Evolutionary conservation across 23 tunicate genomes (phyloP), one percentile per base, ranked within the genome.

Genomic region (Trididemnum nubilum): DNA sequence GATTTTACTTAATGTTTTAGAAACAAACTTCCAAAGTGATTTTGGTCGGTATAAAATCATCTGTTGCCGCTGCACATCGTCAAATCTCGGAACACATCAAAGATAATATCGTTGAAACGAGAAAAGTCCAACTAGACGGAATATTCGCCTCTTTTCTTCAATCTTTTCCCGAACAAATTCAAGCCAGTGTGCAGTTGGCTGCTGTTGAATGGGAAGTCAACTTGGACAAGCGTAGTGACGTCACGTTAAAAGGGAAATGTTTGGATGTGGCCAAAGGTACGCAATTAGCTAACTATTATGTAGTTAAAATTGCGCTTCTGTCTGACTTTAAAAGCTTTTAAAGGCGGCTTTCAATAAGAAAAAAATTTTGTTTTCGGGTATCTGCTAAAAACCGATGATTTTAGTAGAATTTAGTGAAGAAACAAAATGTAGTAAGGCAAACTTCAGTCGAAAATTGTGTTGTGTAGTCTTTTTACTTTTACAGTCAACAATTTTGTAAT

Each of bases 171-270:
- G 18, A 73, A 40, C 29, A 37, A 39, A 2, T 23, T 21, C 19
- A 40, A 4, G 78, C 78, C 21, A 34, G 29, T 21, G 29, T 73
- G 58, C 27, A 40, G 4, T 34, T 73, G 28, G 58, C 57, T 3
- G 2, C 5, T 30, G 4, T 73, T 5, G 33, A 39, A 3, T 73
- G 78, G 78, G 19, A 38, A 39, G 28, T 39, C 9, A 73, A 26
- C 2, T 4, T 7, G 7, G 40, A 32, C 9, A n/a, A 33, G 4
- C 18, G 39, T 27, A 34, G 58, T 23, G 58, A 18, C 22, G 7
- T 73, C 15, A 5, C 2, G 9, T 37, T 73, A 30, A 73, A 73
- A 73, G 78, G 78, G 29, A 73, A 73, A 38, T 23, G 58, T 39
- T 2, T 37, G 31, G 28, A 2, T 3, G 78, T 73, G 9, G 30